phyloP scores from a whole-genome alignment of 2,113 vertebrate genomes.

The Grus americana region DNA sequence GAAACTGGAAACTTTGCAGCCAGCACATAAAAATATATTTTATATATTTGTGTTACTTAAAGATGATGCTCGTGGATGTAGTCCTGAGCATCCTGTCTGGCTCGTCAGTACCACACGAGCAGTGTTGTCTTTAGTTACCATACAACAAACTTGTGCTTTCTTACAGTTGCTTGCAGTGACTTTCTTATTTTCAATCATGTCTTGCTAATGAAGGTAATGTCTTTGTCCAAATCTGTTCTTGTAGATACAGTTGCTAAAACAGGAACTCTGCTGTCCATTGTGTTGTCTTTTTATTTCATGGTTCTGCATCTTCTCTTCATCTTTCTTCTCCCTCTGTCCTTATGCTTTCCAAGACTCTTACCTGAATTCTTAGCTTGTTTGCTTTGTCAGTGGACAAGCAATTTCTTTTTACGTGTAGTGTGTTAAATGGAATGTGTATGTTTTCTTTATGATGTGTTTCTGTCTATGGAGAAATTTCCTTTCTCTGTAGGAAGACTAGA shows the following conservation, averaged over 20 bases:
- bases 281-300: neutral
- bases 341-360: neutral
- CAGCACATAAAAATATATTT: neutral
- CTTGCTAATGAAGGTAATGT: neutral
- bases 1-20: neutral
- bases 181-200: neutral
- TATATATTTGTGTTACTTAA: neutral
- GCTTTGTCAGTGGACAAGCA: neutral
- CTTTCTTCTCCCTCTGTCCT: neutral
- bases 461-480: neutral
- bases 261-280: neutral
- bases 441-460: neutral
- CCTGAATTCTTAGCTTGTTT: neutral
- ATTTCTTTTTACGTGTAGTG: neutral
- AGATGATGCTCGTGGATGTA: neutral
- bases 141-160: neutral
- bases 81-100: neutral
- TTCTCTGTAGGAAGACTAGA: neutral
- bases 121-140: neutral
- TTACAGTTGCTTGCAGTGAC: neutral
- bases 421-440: neutral
- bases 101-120: neutral
- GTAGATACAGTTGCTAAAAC: conserved; percentile 47
- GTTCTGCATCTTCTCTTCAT: neutral
- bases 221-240: neutral